Evolutionary conservation across 2,797 vertebrate genomes (phyloP).

Genomic region (Nannoperca obscura): DNA sequence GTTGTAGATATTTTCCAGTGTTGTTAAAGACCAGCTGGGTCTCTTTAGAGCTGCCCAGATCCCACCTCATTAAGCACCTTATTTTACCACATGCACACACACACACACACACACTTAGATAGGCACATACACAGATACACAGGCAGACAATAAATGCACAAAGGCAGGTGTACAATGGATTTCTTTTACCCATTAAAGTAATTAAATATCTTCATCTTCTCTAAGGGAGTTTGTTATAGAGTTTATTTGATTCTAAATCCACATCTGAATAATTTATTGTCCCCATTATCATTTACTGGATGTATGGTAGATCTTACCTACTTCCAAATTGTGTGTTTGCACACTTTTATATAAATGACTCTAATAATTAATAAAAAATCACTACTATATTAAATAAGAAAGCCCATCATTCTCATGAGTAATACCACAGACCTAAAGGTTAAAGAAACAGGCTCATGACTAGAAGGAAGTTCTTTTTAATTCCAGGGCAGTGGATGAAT

Average conservation of each 20-base stretch:
- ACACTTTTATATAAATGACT: background rate
- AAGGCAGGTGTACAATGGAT: slow-evolving; percentile 35
- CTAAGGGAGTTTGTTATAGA: background rate
- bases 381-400: background rate
- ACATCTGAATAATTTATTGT: background rate
- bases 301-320: background rate
- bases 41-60: slow-evolving; percentile 63
- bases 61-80: slow-evolving; percentile 74
- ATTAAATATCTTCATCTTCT: background rate
- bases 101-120: slow-evolving; percentile 23
- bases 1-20: slow-evolving; percentile 53
- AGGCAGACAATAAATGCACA: slow-evolving; percentile 8
- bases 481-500: slow-evolving; percentile 1
- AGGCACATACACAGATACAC: slow-evolving; percentile 7
- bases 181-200: slow-evolving; percentile 12
- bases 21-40: slow-evolving; percentile 73
- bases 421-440: background rate
- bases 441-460: background rate
- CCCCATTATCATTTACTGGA: background rate
- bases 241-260: background rate
- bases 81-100: slow-evolving; percentile 34
- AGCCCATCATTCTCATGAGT: background rate
- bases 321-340: background rate
- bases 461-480: background rate
- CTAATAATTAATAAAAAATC: background rate